Conservation (phyloP, 2,113 vertebrate species). For the Passerina amoena region DNA sequence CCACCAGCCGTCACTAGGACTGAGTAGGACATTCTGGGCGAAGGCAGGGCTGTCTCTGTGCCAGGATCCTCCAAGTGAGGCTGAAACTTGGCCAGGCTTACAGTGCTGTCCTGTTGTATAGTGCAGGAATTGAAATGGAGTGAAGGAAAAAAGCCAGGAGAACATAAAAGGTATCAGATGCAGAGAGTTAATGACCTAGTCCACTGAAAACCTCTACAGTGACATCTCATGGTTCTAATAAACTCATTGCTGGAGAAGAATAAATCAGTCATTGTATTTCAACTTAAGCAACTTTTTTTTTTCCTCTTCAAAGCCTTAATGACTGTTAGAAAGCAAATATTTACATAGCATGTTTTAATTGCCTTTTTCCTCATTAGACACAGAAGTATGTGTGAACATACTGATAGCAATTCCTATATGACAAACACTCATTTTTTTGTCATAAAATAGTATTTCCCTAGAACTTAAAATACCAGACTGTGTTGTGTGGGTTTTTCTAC, state of each 20-base stretch:
- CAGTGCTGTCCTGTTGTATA: background rate
- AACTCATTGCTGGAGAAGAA: constrained; percentile 34
- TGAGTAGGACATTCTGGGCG: background rate
- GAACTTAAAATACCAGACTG: background rate
- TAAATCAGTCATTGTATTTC: background rate
- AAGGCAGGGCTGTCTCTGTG: background rate
- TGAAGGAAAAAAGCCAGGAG: background rate
- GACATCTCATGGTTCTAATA: constrained; percentile 29
- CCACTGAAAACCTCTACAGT: constrained; percentile 22
- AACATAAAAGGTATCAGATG: constrained; percentile 49
- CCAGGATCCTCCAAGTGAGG: background rate
- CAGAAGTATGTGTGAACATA: background rate
- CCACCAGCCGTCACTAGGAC: background rate
- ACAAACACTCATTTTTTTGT: background rate
- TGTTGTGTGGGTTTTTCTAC: background rate
- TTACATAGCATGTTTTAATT: background rate
- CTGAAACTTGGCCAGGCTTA: background rate
- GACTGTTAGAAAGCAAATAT: constrained; percentile 12
- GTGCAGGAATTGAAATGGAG: background rate
- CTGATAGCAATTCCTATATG: background rate
- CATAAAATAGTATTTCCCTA: background rate
- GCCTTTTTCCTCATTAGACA: background rate
- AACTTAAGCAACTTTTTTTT: background rate
- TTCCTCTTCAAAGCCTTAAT: background rate
- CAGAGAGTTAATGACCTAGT: constrained; percentile 74